Percentiles rank a stretch among this genome's conserved stretches.
These are phyloP conservation scores for Microtus richardsoni DNA, from an alignment of 2,113 vertebrate genomes.

Conservation along the genomic window DNA sequence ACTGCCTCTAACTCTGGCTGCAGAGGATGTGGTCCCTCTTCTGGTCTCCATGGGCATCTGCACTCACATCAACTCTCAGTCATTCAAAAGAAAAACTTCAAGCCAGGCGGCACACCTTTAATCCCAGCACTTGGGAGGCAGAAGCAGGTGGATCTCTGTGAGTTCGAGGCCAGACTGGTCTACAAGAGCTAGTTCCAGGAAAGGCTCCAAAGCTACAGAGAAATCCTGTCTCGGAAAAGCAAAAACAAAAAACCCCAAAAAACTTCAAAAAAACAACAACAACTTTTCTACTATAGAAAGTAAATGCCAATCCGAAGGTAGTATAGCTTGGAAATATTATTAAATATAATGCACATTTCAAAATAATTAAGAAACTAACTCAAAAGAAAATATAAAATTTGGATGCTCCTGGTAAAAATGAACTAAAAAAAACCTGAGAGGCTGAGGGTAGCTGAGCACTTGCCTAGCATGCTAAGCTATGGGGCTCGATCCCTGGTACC, in stretches of 20 bases:
- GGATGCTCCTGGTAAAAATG: not conserved
- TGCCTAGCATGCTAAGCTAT: not conserved
- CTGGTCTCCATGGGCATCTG: not conserved
- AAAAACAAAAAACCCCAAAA: too few relatives aligned
- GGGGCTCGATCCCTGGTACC: not conserved
- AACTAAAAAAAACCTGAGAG: not conserved
- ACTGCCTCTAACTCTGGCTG: not conserved
- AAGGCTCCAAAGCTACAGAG: too few relatives aligned
- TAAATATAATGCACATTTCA: slow-evolving; percentile 3
- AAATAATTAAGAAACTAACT: not conserved
- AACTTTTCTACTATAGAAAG: not conserved
- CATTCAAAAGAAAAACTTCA: too few relatives aligned
- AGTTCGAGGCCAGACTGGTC: too few relatives aligned
- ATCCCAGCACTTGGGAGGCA: too few relatives aligned
- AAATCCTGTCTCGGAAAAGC: too few relatives aligned
- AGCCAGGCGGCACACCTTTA: too few relatives aligned
- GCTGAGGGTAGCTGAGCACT: not conserved
- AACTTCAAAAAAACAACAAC: not conserved
- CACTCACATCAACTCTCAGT: not conserved
- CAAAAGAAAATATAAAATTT: not conserved
- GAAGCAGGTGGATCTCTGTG: too few relatives aligned
- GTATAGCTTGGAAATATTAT: not conserved
- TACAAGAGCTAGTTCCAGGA: too few relatives aligned
- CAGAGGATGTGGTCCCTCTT: not conserved
- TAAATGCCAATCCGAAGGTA: not conserved